Percentiles rank a stretch among this genome's conserved stretches.
Conservation (phyloP, 2,113 vertebrate species). For the Percopsis transmontana region DNA sequence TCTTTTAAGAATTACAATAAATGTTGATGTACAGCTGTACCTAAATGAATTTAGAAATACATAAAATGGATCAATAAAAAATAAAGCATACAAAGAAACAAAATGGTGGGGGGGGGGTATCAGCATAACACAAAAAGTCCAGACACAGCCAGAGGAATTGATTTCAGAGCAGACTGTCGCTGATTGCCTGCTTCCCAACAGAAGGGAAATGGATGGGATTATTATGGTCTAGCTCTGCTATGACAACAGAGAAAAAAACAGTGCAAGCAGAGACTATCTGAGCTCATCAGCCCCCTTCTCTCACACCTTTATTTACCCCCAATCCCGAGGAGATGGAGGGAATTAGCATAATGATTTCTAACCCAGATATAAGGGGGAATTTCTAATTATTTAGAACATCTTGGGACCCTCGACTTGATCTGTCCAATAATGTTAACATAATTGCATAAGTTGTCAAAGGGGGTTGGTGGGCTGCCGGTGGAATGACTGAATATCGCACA, state of each 20-base stretch:
- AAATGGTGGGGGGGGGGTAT: neutral
- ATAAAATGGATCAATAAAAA: slow-evolving; percentile 23
- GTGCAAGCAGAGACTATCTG: slow-evolving; percentile 73
- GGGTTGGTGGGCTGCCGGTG: slow-evolving; percentile 62
- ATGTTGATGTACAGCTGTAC: neutral
- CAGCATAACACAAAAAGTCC: neutral
- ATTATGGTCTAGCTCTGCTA: slow-evolving; percentile 70
- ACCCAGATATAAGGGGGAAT: slow-evolving; percentile 81
- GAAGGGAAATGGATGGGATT: slow-evolving; percentile 72
- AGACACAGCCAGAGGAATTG: slow-evolving; percentile 25
- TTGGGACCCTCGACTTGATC: slow-evolving; percentile 80
- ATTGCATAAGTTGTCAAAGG: slow-evolving; percentile 79
- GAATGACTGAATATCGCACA: slow-evolving; percentile 60
- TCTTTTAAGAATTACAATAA: slow-evolving; percentile 16
- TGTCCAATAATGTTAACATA: slow-evolving; percentile 84
- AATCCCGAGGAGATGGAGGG: slow-evolving; percentile 73
- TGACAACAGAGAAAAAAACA: slow-evolving; percentile 74
- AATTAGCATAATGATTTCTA: slow-evolving; percentile 84
- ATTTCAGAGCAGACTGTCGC: slow-evolving; percentile 35
- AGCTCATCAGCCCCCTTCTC: slow-evolving; percentile 73
- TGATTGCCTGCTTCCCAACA: slow-evolving; percentile 63
- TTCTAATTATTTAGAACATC: slow-evolving; percentile 85
- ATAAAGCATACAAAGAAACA: slow-evolving; percentile 27
- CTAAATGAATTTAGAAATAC: slow-evolving; percentile 28
- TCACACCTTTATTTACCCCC: slow-evolving; percentile 82